phyloP scores from a whole-genome alignment of 2,113 vertebrate species.

The Ellobius talpinus region DNA sequence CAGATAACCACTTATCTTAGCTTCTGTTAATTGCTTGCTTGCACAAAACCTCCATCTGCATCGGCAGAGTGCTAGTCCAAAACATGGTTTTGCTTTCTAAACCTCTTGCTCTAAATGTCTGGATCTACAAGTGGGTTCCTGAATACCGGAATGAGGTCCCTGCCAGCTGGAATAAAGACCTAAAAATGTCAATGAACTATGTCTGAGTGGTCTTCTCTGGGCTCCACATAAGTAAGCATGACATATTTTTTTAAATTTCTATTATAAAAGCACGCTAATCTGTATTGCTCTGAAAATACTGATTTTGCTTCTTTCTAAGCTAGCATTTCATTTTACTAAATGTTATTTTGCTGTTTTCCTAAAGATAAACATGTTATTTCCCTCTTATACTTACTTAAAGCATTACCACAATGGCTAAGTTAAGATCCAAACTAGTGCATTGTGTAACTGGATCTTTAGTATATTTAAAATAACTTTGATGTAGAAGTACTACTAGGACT shows the following conservation, averaged over 20 bases:
- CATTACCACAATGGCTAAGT: not conserved
- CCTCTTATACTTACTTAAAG: not conserved
- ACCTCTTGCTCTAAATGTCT: not conserved
- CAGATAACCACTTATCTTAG: not conserved
- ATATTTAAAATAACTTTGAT: not conserved
- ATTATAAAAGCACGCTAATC: not conserved
- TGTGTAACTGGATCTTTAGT: not conserved
- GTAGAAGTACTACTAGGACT: not conserved
- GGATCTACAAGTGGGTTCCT: not conserved
- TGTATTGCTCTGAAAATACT: not conserved
- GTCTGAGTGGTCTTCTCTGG: not conserved
- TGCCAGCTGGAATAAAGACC: not conserved
- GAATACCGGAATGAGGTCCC: not conserved
- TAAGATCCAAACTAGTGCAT: not conserved
- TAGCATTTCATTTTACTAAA: not conserved
- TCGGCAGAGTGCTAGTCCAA: too few relatives aligned
- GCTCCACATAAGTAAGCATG: not conserved
- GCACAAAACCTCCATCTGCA: not conserved
- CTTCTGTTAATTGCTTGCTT: not conserved
- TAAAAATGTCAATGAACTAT: not conserved
- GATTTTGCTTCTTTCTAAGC: not conserved
- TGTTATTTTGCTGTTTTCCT: not conserved
- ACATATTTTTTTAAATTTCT: not conserved
- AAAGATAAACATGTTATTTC: not conserved
- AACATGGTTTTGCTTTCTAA: not conserved